Evolutionary conservation across 2,888 invertebrate species (phyloP).

Genomic region (Thera britannica): DNA sequence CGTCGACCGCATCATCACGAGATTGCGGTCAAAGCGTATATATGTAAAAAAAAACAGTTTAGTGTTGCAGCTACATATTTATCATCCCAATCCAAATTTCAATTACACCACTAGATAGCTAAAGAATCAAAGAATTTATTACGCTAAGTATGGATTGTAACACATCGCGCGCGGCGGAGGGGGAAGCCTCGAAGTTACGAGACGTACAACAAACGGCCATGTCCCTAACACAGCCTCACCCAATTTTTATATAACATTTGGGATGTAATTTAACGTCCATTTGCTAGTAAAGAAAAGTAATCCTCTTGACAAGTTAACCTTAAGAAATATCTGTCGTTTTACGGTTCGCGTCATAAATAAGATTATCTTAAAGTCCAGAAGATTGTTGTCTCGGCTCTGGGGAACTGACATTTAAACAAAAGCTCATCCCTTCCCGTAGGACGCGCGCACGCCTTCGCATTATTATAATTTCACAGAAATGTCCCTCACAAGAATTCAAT

Average conservation of each 20-base stretch:
- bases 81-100: too few relatives aligned
- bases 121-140: too few relatives aligned
- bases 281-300: slow-evolving; percentile 11
- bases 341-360: slow-evolving; percentile 49
- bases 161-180: too few relatives aligned
- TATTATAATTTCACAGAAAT: slow-evolving; percentile 51
- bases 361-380: slow-evolving; percentile 46
- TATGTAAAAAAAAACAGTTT: too few relatives aligned
- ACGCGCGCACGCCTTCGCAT: slow-evolving; percentile 40
- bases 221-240: too few relatives aligned
- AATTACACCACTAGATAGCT: too few relatives aligned
- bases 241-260: not conserved
- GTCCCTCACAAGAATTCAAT: slow-evolving; percentile 44
- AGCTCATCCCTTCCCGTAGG: slow-evolving; percentile 50
- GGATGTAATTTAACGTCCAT: not conserved
- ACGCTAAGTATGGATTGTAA: too few relatives aligned
- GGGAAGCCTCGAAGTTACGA: too few relatives aligned
- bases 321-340: slow-evolving; percentile 43
- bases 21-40: too few relatives aligned
- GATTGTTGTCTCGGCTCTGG: slow-evolving; percentile 35
- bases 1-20: too few relatives aligned
- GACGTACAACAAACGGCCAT: too few relatives aligned
- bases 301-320: slow-evolving; percentile 34
- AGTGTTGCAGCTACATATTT: too few relatives aligned
- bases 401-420: slow-evolving; percentile 48